phyloP scores from a whole-genome alignment of 2,113 vertebrate species.

The Zapus hudsonius region DNA sequence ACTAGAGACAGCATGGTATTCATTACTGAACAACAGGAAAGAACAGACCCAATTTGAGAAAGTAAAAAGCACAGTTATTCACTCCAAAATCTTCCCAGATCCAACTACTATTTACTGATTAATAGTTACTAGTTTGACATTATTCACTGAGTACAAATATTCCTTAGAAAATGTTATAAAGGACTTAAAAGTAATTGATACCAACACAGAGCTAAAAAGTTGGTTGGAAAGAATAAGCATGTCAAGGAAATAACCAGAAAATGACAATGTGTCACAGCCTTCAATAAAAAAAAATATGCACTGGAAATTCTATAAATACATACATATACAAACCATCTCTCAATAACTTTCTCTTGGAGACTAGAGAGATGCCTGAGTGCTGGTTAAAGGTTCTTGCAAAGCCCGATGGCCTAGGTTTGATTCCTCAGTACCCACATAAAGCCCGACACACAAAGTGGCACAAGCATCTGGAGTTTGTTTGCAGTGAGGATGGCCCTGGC shows the following conservation, averaged over 20 bases:
- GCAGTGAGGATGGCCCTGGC: no score
- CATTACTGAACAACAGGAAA: no score
- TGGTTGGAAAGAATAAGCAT: conserved; percentile 15
- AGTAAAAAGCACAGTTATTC: not conserved
- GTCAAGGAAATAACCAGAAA: conserved; percentile 11
- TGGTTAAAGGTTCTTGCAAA: no score
- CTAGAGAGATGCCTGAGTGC: no score
- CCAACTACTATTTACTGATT: not conserved
- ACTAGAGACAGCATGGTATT: not conserved
- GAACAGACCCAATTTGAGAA: no score
- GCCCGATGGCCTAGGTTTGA: not conserved
- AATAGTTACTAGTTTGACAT: conserved; percentile 1
- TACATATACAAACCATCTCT: not conserved
- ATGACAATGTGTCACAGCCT: not conserved
- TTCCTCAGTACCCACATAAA: not conserved
- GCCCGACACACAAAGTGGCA: not conserved
- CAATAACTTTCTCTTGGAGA: not conserved
- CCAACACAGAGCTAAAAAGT: not conserved
- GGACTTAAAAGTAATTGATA: not conserved
- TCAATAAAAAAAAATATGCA: not conserved
- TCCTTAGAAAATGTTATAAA: not conserved
- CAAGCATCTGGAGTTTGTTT: no score
- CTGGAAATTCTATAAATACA: conserved; percentile 15
- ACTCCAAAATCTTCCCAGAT: not conserved
- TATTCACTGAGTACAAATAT: not conserved